phyloP scores from a whole-genome alignment of 1,140 invertebrate species.

The Heliconius himera region DNA sequence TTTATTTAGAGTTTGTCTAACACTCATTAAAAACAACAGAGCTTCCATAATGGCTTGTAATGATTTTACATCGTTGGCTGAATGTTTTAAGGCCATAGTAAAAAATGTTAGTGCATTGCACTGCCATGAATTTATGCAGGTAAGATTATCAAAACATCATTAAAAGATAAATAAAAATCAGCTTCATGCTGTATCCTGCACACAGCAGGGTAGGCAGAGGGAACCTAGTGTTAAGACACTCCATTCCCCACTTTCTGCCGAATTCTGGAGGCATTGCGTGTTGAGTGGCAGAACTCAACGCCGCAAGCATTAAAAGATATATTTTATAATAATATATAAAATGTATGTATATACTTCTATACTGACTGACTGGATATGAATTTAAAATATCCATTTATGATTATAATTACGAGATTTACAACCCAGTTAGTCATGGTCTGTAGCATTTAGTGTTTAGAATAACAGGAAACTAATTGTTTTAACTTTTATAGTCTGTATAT shows the following conservation, averaged over 20 bases:
- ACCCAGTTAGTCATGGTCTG: background rate
- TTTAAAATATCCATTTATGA: background rate
- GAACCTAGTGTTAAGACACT: too few relatives aligned
- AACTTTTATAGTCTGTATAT: background rate
- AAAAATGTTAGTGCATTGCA: slow-evolving; percentile 87
- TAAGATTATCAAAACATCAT: slow-evolving; percentile 57
- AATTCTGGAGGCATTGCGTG: too few relatives aligned
- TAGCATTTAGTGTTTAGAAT: background rate
- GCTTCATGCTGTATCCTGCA: too few relatives aligned
- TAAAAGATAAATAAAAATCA: background rate
- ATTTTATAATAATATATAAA: background rate
- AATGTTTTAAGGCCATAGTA: slow-evolving; percentile 90
- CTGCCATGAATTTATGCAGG: slow-evolving; percentile 93
- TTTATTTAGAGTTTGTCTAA: slow-evolving; percentile 92
- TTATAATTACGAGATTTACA: slow-evolving; percentile 4
- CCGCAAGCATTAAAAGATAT: background rate
- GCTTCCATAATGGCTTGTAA: slow-evolving; percentile 87
- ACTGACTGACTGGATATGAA: background rate
- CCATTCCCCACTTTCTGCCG: too few relatives aligned
- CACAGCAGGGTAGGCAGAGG: too few relatives aligned
- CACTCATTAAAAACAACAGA: slow-evolving; percentile 89
- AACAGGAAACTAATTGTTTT: slow-evolving; percentile 1
- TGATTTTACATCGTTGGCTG: slow-evolving; percentile 88
- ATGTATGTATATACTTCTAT: background rate
- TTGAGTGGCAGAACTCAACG: too few relatives aligned